Evolutionary conservation across 1,140 invertebrate genomes (phyloP), one percentile per base, ranked within the genome.

Genomic region (Fopius arisanus): DNA sequence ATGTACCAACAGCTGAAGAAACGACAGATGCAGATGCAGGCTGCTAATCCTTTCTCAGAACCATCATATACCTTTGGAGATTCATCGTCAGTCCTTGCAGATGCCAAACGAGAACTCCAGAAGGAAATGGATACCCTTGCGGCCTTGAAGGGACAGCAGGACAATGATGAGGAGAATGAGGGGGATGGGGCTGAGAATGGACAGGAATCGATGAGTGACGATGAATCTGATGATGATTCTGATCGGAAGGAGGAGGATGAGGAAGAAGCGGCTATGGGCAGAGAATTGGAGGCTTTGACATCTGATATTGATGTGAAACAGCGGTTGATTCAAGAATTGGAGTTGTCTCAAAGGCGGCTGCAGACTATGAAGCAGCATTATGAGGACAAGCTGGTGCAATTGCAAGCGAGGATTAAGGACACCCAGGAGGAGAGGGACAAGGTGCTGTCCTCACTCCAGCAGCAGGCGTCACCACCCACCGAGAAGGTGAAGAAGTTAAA

Each of bases 361-460:
- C 91, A 94, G 37, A 92, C 93, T 0, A 93, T 99, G 90, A 92
- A 93, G 66, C 91, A 93, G 73, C 95, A 98, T 79, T 99, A 99
- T 87, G 98, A 99, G 87, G 95, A 97, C 43, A 97, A 99, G 82
- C 88, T 99, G n/a, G 88, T 91, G 41, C 93, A 95, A 62, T 86
- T 99, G n/a, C 94, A 96, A 81, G 91, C 92, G 3, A 93, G 94
- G 79, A 99, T 99, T 62, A 91, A 91, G 75, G 93, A 94, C 75
- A 98, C 97, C 0, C 95, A 98, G 85, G 92, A 95, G 65, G 98
- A 99, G 88, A 90, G 97, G 59, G 97, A 99, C 86, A 96, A 96
- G 83, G 94, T 98, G 0, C 87, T 98, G n/a, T 90, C 93, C 0
- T 92, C 92, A 0, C 86, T 90, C 84, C 92, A 87, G 37, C 84